Evolutionary conservation across 2,888 invertebrate species (phyloP).

Genomic region (Tholera decimalis): DNA sequence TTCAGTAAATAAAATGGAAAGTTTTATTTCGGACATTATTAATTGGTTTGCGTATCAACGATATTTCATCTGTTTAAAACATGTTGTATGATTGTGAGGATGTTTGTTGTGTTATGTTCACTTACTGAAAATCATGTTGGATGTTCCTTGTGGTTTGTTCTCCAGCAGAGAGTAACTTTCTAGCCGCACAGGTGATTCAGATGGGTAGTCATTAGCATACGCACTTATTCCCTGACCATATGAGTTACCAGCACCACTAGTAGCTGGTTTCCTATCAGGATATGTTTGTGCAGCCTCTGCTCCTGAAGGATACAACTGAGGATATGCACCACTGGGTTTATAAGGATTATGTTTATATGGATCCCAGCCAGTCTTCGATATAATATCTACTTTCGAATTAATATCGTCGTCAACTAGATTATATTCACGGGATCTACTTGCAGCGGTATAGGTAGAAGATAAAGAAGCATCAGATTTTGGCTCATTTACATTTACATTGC

Average conservation of each 20-base stretch:
- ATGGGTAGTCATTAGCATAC: constrained; percentile 32
- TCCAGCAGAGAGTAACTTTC: constrained; percentile 3
- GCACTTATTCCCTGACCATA: constrained; percentile 27
- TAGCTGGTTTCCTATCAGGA: constrained; percentile 33
- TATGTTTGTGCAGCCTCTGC: constrained; percentile 40
- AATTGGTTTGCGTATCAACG: constrained; percentile 33
- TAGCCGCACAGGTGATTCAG: constrained; percentile 29
- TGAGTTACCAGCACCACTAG: constrained; percentile 21
- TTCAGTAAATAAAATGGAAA: constrained; percentile 54
- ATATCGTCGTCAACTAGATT: constrained; percentile 16
- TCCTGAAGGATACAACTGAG: constrained; percentile 52
- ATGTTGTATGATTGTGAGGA: neutral
- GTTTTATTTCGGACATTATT: constrained; percentile 44
- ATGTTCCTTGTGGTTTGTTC: neutral
- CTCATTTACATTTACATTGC: neutral
- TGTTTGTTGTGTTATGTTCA: constrained; percentile 12
- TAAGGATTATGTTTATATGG: constrained; percentile 17
- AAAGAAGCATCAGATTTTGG: neutral
- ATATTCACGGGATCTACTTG: constrained; percentile 19
- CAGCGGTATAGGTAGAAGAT: constrained; percentile 4
- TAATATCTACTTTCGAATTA: constrained; percentile 6
- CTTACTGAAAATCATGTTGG: constrained; percentile 26
- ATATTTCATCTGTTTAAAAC: constrained; percentile 18
- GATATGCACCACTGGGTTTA: constrained; percentile 38
- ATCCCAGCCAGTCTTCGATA: constrained; percentile 37